Evolutionary conservation across 2,113 vertebrate genomes (phyloP).

Genomic region (Herpetotheres cachinnans): DNA sequence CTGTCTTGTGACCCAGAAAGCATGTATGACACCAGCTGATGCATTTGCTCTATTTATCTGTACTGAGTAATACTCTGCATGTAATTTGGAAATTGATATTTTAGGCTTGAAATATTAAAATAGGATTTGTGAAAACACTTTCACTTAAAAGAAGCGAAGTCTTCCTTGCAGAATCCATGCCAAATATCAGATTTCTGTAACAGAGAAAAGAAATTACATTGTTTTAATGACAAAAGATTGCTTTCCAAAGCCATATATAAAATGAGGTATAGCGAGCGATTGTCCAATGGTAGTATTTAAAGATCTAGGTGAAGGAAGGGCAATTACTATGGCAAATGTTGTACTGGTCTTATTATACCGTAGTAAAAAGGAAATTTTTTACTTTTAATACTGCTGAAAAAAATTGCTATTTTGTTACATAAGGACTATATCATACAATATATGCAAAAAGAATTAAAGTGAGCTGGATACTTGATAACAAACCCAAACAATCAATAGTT

Average conservation of each 20-base stretch:
- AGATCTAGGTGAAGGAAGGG: not conserved
- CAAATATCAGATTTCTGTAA: slow-evolving; percentile 28
- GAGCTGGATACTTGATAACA: not conserved
- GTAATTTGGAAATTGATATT: not conserved
- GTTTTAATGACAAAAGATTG: not conserved
- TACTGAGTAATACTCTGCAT: not conserved
- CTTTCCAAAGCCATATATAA: not conserved
- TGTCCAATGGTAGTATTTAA: not conserved
- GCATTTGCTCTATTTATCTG: not conserved
- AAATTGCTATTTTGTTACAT: not conserved
- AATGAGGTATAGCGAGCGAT: not conserved
- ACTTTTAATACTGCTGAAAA: not conserved
- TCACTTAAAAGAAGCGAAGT: not conserved
- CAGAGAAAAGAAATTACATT: not conserved
- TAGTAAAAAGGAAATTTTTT: not conserved
- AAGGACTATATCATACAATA: not conserved
- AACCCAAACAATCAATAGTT: not conserved
- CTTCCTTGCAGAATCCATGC: not conserved
- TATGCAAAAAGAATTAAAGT: not conserved
- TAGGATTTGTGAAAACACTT: not conserved
- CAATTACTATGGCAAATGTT: not conserved
- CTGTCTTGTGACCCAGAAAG: not conserved
- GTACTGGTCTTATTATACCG: not conserved
- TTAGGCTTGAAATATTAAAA: not conserved
- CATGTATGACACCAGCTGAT: not conserved